These are phyloP conservation scores for Trichosurus vulpecula DNA, from an alignment of 2,797 vertebrate species.

Conservation along the genomic window DNA sequence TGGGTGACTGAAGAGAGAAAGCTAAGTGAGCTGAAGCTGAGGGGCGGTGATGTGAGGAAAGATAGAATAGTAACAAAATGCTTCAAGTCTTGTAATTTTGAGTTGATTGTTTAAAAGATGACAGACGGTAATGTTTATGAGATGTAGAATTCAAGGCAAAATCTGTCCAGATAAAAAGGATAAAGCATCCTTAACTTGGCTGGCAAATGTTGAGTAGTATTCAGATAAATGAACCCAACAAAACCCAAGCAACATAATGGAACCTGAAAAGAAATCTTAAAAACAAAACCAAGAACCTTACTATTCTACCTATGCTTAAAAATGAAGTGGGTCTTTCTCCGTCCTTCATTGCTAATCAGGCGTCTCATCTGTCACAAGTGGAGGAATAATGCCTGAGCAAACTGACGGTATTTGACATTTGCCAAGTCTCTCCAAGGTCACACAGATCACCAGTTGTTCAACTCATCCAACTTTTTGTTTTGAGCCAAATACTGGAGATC, in stretches of 20 bases:
- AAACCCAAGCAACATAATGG: constrained; percentile 72
- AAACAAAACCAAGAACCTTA: constrained; percentile 73
- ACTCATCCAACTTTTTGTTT: constrained; percentile 81
- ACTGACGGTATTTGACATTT: constrained; percentile 70
- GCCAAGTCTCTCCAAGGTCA: constrained; percentile 79
- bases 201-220: constrained; percentile 79
- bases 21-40: constrained; percentile 61
- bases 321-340: constrained; percentile 72
- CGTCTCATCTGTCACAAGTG: constrained; percentile 67
- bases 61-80: constrained; percentile 71
- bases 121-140: constrained; percentile 82
- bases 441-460: constrained; percentile 74
- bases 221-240: constrained; percentile 73
- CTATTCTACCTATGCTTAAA: constrained; percentile 70
- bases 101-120: constrained; percentile 83
- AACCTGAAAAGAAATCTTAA: constrained; percentile 74
- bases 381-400: constrained; percentile 67
- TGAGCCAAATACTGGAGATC: constrained; percentile 82
- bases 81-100: constrained; percentile 80
- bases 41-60: constrained; percentile 55
- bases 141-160: constrained; percentile 84
- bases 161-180: constrained; percentile 82
- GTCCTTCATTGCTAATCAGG: constrained; percentile 68
- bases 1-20: constrained; percentile 63
- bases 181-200: constrained; percentile 82